Evolutionary conservation across 1,140 invertebrate species (phyloP), one percentile per base, ranked within the genome.

Genomic region (Chironomus tepperi): DNA sequence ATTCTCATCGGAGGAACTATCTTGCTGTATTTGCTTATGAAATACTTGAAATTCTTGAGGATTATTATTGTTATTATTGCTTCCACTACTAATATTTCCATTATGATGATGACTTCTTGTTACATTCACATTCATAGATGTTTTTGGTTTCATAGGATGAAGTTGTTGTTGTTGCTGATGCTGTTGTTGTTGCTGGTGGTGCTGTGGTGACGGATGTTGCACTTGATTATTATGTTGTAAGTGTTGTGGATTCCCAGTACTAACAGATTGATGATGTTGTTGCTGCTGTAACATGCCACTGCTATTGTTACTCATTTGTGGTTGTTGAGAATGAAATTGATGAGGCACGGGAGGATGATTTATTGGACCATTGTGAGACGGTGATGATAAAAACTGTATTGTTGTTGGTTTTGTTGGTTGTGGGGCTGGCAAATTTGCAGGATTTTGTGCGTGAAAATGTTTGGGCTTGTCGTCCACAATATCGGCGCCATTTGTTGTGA

Each of bases 1-100:
- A 81, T 93, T 94, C 82, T 94, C 93, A 82, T 95, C 93, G 3
- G 92, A 94, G 15, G 92, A 94, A 80, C 92, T 94, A 81, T 57
- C 12, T 57, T 57, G 47, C 3, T 57, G 47, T 15, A 57, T 15
- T 57, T 57, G 47, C 5, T 34, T 57, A 57, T 91, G 89, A n/a
- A 90, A 86, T 19, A 80, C 76, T 74, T 82, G 80, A 67, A 82
- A 76, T 8, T 77, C 80, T 10, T 80, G 77, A 43, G 81, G 81
- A 74, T 82, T 79, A 34, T 70, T 8, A 74, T 82, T 79, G 12
- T 70, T 8, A 6, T 10, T 43, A n/a, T 7, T 24, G 47, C 47
- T n/a, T 8, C 24, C 24, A 34, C 24, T 34, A 34, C 24, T 34
- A 34, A 34, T 34, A 34, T 34, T 34, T 34, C 64, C 67, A 75